These are phyloP conservation scores for Cydia fagiglandana DNA, from an alignment of 1,140 invertebrate species.

Conservation along the genomic window DNA sequence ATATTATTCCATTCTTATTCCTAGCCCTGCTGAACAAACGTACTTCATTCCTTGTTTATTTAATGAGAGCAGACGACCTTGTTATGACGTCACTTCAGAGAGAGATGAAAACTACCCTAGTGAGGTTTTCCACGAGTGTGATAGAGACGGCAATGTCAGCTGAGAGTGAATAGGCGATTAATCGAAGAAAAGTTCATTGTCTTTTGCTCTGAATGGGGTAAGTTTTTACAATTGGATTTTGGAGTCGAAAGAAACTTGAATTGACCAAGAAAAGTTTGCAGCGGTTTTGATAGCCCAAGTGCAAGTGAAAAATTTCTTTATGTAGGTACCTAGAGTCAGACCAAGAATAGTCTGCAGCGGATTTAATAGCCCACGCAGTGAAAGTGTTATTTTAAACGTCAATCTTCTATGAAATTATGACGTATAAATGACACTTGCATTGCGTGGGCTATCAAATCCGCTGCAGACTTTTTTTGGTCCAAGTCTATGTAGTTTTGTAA, in stretches of 20 bases:
- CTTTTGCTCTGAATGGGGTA: slow-evolving; percentile 38
- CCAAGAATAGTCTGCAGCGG: too few species aligned
- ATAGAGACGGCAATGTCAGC: slow-evolving; percentile 49
- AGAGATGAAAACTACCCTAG: slow-evolving; percentile 47
- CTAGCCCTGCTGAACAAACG: slow-evolving; percentile 41
- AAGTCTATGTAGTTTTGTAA: background rate
- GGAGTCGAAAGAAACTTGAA: background rate
- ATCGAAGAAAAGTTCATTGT: slow-evolving; percentile 45
- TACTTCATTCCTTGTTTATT: slow-evolving; percentile 73
- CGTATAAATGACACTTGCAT: too few species aligned
- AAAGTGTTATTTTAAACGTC: too few species aligned
- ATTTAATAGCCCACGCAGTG: too few species aligned
- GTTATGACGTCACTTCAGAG: slow-evolving; percentile 74
- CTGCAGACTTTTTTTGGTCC: too few species aligned
- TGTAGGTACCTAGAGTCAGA: too few species aligned
- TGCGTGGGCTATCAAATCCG: too few species aligned
- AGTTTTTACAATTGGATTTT: background rate
- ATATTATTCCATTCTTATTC: background rate
- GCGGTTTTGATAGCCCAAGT: too few species aligned
- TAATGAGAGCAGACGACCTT: slow-evolving; percentile 77
- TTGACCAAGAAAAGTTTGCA: too few species aligned
- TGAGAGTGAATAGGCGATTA: slow-evolving; percentile 70
- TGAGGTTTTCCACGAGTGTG: slow-evolving; percentile 40
- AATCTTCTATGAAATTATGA: too few species aligned
- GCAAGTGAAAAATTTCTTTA: too few species aligned